Evolutionary conservation across 2,797 vertebrate genomes (phyloP).

Genomic region (Gallinago stenura): DNA sequence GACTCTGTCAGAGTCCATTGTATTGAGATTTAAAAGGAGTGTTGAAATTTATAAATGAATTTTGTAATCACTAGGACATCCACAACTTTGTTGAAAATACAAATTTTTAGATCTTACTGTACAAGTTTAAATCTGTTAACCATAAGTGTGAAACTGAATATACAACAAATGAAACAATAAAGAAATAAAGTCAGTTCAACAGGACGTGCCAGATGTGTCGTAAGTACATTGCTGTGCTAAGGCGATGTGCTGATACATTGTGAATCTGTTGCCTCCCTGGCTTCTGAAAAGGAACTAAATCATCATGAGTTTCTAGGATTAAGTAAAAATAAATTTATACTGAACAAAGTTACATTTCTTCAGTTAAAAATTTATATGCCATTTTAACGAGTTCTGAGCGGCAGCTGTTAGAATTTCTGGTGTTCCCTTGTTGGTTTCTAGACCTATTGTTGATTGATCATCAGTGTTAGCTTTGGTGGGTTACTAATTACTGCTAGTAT

Average conservation of each 20-base stretch:
- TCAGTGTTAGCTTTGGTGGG: neutral
- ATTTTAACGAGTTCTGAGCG: neutral
- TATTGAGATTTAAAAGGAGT: neutral
- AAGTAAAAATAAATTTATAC: neutral
- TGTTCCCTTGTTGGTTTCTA: neutral
- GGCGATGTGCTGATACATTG: neutral
- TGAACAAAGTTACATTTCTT: neutral
- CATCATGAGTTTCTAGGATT: neutral
- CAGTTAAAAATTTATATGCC: neutral
- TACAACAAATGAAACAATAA: neutral
- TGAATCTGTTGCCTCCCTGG: neutral
- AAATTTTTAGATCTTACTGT: neutral
- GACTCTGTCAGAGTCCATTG: neutral
- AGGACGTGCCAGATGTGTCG: neutral
- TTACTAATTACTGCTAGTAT: neutral
- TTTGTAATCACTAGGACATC: neutral
- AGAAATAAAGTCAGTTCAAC: neutral
- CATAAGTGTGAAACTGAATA: neutral
- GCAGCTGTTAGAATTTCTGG: neutral
- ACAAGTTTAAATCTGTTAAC: neutral
- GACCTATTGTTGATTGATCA: neutral
- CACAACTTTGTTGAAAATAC: neutral
- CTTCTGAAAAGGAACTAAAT: neutral
- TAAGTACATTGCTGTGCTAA: neutral
- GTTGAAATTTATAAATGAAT: neutral